Conservation (phyloP, 1,140 invertebrate genomes). For the Caenorhabditis brenneri region DNA sequence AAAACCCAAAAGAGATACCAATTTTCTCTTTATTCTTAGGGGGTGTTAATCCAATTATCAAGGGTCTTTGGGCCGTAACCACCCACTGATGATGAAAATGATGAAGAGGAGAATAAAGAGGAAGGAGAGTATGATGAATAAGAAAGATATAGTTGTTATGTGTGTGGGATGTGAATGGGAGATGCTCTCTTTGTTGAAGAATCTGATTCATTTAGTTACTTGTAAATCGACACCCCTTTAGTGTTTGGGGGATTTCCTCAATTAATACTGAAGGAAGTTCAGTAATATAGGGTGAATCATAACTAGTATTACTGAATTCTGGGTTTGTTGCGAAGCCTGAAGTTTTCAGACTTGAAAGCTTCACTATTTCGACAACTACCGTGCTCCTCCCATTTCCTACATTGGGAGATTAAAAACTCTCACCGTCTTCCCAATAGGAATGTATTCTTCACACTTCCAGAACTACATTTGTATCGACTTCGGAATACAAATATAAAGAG, state of each 20-base stretch:
- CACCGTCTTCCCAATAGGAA: too few species aligned
- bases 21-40: background rate
- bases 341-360: too few species aligned
- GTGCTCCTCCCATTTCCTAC: too few species aligned
- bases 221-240: background rate
- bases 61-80: constrained; percentile 36
- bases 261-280: background rate
- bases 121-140: background rate
- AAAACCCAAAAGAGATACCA: background rate
- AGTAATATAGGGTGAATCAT: too few species aligned
- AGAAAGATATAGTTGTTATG: background rate
- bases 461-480: background rate
- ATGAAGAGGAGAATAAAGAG: background rate
- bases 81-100: constrained; percentile 27
- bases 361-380: too few species aligned
- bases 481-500: background rate
- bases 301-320: too few species aligned
- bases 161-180: background rate
- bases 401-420: too few species aligned
- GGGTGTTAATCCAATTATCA: constrained; percentile 10
- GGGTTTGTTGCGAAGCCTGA: too few species aligned
- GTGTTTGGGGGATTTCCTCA: background rate
- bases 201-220: background rate
- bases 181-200: background rate
- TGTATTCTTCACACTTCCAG: background rate